These are phyloP conservation scores for Drosophila kanapiae DNA, from an alignment of 1,140 invertebrate species.

Conservation along the genomic window DNA sequence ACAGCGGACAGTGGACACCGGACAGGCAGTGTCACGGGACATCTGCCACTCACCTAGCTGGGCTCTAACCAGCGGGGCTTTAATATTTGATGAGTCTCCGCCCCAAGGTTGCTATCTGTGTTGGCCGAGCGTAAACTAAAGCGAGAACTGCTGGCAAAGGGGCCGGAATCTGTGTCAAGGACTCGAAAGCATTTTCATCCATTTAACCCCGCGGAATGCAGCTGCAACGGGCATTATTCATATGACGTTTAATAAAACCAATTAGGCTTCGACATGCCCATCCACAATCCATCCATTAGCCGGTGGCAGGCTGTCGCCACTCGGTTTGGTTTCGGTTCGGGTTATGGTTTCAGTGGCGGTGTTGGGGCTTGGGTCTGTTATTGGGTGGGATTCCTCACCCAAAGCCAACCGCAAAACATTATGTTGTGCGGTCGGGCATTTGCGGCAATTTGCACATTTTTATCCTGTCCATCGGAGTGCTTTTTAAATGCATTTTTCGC, in stretches of 20 bases:
- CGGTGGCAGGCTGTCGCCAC: constrained; percentile 36
- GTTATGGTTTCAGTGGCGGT: not conserved
- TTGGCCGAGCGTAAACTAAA: constrained; percentile 50
- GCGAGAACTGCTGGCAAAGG: not conserved
- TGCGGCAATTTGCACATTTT: constrained; percentile 72
- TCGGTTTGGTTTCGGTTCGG: constrained; percentile 7
- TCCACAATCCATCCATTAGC: constrained; percentile 70
- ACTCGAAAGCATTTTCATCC: constrained; percentile 35
- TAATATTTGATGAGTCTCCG: constrained; percentile 52
- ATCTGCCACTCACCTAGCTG: constrained; percentile 35
- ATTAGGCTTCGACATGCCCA: constrained; percentile 67
- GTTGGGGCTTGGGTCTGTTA: not conserved
- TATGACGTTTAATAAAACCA: constrained; percentile 72
- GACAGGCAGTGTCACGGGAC: constrained; percentile 5
- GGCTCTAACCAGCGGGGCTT: constrained; percentile 26
- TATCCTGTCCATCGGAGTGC: constrained; percentile 40
- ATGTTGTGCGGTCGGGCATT: constrained; percentile 71
- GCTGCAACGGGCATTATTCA: constrained; percentile 56
- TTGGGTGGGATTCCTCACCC: constrained; percentile 23
- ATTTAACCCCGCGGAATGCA: constrained; percentile 47
- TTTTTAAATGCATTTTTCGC: constrained; percentile 37
- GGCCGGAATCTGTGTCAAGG: constrained; percentile 47
- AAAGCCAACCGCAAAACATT: constrained; percentile 75
- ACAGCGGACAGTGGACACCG: not conserved
- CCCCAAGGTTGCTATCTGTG: constrained; percentile 49